Base-by-base conservation (phyloP, 1,140 invertebrate genomes). In the Holcopasites calliopsidis region DNA sequence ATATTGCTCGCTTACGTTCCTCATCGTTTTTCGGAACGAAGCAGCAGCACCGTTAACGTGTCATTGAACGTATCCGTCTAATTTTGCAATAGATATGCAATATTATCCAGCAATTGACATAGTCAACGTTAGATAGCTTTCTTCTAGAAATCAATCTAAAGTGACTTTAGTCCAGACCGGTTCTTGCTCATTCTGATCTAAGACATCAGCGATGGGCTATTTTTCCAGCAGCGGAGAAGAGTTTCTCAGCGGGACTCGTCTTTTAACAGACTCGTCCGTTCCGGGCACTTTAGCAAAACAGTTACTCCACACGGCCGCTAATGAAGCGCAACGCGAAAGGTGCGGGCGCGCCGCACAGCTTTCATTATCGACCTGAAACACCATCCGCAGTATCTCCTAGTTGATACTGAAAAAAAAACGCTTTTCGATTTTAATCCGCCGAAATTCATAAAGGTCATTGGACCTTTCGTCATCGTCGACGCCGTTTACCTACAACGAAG, bases 401-500 rank as follows among this genome's bases (percentile, higher is more conserved):
- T 1, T 13, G 3, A 68, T 21, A 57, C 26, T 47, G 47, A 31
- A 47, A 57, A 49, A 69, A 62, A 78, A 69, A 35, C n/a, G n/a
- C n/a, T n/a, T n/a, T n/a, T n/a, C n/a, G n/a, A n/a, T n/a, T n/a
- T n/a, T n/a, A n/a, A n/a, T n/a, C n/a, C n/a, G n/a, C n/a, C n/a
- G n/a, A n/a, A n/a, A n/a, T n/a, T n/a, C 49, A 54, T 38, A 44
- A 42, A 55, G 76, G 58, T 77, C 77, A 40, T 52, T 28, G 60
- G 42, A 65, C 68, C 23, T n/a, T n/a, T n/a, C n/a, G 35, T 72
- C 70, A 61, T 60, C 78, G 50, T 66, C 50, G 78, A 68, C 47
- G 70, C 28, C n/a, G 55, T 42, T 65, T 79, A 80, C 79, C 79
- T 80, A 80, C 71, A 62, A 58, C 57, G 62, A 38, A 26, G 64